A percentile compares a stretch with the other conserved stretches of the same genome.
These are phyloP conservation scores for Clistopyga incitator DNA, from an alignment of 2,888 invertebrate genomes.

Conservation along the genomic window DNA sequence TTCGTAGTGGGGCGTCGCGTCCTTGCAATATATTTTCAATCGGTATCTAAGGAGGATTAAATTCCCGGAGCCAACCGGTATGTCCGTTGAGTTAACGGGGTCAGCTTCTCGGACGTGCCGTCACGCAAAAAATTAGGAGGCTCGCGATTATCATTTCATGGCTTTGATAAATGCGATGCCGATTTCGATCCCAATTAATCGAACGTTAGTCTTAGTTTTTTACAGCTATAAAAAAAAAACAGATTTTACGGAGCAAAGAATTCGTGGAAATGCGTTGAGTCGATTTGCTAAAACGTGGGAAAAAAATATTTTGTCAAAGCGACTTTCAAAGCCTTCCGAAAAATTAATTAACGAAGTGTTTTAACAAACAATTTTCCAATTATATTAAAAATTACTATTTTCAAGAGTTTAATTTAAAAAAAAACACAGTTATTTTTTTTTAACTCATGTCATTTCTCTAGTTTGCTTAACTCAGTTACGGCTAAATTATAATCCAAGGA, in stretches of 20 bases:
- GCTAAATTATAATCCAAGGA: neutral
- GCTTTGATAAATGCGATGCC: neutral
- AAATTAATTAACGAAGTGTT: too few relatives aligned
- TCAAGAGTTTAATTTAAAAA: too few relatives aligned
- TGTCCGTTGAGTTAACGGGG: neutral
- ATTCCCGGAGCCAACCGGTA: constrained; percentile 43
- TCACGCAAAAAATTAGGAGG: neutral
- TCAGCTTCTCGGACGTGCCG: neutral
- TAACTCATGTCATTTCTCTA: neutral
- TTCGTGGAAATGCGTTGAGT: neutral
- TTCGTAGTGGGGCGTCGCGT: constrained; percentile 42
- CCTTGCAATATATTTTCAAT: constrained; percentile 53
- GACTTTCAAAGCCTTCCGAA: too few relatives aligned
- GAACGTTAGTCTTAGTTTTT: neutral
- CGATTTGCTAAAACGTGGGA: neutral
- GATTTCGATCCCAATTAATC: neutral
- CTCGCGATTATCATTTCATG: neutral
- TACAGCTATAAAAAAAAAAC: neutral
- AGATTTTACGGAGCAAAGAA: neutral
- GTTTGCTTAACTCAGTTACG: neutral
- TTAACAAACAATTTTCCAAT: too few relatives aligned
- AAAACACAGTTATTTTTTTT: neutral
- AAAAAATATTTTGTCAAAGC: neutral
- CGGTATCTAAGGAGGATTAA: constrained; percentile 31
- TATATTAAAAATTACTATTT: too few relatives aligned